Evolutionary conservation across 1,140 invertebrate species (phyloP).

Genomic region (Anagrus nilaparvatae): DNA sequence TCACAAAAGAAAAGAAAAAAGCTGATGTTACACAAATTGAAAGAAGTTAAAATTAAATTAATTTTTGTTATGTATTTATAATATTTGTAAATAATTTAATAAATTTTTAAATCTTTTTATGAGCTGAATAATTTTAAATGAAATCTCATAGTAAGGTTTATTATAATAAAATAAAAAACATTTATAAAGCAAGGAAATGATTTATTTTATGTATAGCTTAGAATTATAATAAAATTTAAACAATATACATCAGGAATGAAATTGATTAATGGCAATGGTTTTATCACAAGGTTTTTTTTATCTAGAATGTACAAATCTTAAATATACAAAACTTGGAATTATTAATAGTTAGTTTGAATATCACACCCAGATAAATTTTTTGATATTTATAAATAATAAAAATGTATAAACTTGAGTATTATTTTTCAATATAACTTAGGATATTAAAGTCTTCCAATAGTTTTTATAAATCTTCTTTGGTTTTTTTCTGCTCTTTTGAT

Average conservation of each 20-base stretch:
- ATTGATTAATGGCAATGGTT: not conserved
- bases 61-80: not conserved
- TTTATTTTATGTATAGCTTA: not conserved
- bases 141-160: not conserved
- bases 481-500: slow-evolving; percentile 12
- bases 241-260: not conserved
- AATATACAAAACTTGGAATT: too few species aligned
- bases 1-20: slow-evolving; percentile 27
- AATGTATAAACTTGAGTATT: too few species aligned
- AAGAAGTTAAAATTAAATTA: not conserved
- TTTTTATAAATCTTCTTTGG: slow-evolving; percentile 22
- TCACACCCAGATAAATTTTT: too few species aligned
- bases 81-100: not conserved
- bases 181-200: not conserved
- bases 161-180: not conserved
- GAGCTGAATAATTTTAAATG: slow-evolving; percentile 1
- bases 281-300: slow-evolving; percentile 6
- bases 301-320: too few species aligned
- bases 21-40: slow-evolving; percentile 3
- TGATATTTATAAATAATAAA: too few species aligned
- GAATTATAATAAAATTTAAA: slow-evolving; percentile 1
- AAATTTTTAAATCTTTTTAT: not conserved
- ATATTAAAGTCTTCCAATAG: too few species aligned
- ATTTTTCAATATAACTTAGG: too few species aligned
- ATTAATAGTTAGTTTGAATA: too few species aligned